These are phyloP conservation scores for Dasypolia templi DNA, from an alignment of 2,888 invertebrate species.

Conservation along the genomic window DNA sequence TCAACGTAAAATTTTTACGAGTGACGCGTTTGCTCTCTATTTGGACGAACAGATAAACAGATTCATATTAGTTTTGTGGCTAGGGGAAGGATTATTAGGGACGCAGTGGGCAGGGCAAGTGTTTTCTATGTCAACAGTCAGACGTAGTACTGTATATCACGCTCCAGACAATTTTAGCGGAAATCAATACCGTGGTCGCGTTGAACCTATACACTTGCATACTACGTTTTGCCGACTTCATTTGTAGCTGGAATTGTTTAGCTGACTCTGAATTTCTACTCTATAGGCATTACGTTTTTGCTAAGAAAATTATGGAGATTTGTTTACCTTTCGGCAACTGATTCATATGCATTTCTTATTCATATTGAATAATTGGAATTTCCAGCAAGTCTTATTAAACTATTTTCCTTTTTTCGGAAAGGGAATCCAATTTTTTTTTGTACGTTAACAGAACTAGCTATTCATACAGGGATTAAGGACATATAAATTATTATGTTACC, in stretches of 20 bases:
- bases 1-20: constrained; percentile 21
- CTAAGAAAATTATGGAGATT: background rate
- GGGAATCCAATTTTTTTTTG: no score
- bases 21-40: background rate
- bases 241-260: background rate
- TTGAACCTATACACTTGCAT: constrained; percentile 23
- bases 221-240: constrained; percentile 19
- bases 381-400: background rate
- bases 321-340: background rate
- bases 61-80: constrained; percentile 49
- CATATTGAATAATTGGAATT: background rate
- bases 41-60: constrained; percentile 41
- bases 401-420: background rate
- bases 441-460: no score
- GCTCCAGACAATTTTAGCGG: constrained; percentile 62
- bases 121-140: constrained; percentile 56
- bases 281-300: background rate
- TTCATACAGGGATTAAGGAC: no score
- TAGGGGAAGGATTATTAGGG: constrained; percentile 23
- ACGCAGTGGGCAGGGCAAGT: constrained; percentile 39
- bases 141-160: constrained; percentile 38
- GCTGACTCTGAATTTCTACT: background rate
- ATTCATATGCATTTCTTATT: no score
- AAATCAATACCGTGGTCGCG: constrained; percentile 60
- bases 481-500: background rate